phyloP scores from a whole-genome alignment of 2,888 invertebrate species.

The Stegana nigrithorax region DNA sequence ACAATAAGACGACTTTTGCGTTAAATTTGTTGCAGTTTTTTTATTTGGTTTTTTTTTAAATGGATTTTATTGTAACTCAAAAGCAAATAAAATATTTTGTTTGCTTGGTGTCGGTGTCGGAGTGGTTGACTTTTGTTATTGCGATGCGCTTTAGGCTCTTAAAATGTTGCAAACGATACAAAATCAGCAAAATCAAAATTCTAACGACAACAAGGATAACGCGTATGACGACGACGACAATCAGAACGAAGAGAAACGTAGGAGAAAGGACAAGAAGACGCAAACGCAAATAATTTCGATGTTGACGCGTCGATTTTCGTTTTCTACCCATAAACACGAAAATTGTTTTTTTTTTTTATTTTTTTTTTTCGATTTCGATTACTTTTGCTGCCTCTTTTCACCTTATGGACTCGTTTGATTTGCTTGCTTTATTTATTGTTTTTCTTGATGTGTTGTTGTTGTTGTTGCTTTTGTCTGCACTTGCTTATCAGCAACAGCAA shows the following conservation, averaged over 20 bases:
- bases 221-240: slow-evolving; percentile 26
- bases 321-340: slow-evolving; percentile 68
- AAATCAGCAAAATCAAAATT: slow-evolving; percentile 59
- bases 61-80: not conserved
- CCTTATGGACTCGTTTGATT: not conserved
- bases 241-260: slow-evolving; percentile 53
- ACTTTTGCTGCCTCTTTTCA: no score
- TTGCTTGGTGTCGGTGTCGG: not conserved
- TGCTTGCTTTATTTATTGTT: not conserved
- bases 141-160: slow-evolving; percentile 45
- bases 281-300: slow-evolving; percentile 69
- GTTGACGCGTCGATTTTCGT: slow-evolving; percentile 67
- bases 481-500: slow-evolving; percentile 7
- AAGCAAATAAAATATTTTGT: not conserved
- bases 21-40: slow-evolving; percentile 26
- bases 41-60: not conserved
- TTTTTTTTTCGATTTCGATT: not conserved
- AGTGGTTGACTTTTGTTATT: not conserved
- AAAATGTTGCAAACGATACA: slow-evolving; percentile 59
- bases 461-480: not conserved
- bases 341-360: not conserved
- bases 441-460: not conserved
- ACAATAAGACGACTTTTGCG: slow-evolving; percentile 27
- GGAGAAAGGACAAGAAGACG: slow-evolving; percentile 63
- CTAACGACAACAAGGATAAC: slow-evolving; percentile 50